Conservation (phyloP, 2,113 vertebrate species). For the Egretta garzetta region DNA sequence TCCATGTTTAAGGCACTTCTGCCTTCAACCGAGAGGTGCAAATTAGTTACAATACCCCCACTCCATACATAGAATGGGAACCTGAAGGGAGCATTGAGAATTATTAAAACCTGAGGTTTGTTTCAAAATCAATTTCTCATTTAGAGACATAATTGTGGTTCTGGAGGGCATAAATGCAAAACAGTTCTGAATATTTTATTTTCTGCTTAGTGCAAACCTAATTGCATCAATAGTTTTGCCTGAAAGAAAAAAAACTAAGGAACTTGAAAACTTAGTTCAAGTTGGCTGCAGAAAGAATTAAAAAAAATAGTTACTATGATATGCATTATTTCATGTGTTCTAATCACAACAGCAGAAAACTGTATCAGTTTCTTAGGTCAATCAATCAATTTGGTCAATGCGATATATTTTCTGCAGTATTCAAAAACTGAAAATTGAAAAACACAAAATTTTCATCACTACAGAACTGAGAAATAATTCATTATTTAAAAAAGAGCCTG, state of each 20-base stretch:
- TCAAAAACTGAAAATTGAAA: neutral
- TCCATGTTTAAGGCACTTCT: neutral
- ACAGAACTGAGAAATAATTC: neutral
- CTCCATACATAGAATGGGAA: neutral
- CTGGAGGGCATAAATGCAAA: neutral
- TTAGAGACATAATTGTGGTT: neutral
- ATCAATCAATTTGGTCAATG: neutral
- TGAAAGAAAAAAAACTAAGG: neutral
- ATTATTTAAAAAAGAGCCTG: neutral
- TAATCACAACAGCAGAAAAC: neutral
- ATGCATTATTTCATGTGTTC: neutral
- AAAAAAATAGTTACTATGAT: neutral
- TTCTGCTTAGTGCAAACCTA: neutral
- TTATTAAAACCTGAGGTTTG: neutral
- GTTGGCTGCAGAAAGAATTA: neutral
- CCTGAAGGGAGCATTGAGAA: neutral
- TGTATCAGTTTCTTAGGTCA: neutral
- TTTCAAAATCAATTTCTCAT: conserved; percentile 26
- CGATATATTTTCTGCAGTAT: neutral
- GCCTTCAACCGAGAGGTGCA: neutral
- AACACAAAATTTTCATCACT: neutral
- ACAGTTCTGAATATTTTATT: neutral
- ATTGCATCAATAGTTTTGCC: neutral
- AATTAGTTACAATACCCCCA: neutral
- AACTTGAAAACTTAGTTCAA: neutral